phyloP scores from a whole-genome alignment of 2,888 invertebrate genomes.

The Liodrosophila aerea region DNA sequence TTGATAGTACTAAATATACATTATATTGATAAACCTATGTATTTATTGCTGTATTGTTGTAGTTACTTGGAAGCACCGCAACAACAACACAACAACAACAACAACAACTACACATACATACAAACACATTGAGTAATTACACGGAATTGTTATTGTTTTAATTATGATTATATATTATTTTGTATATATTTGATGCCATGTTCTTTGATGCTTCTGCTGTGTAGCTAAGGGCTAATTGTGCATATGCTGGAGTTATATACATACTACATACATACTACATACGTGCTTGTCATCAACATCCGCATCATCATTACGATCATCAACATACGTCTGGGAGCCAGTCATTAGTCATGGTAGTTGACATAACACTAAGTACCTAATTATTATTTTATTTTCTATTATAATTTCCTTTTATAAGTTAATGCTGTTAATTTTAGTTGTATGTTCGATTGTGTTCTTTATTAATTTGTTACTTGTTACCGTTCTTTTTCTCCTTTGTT shows the following conservation, averaged over 20 bases:
- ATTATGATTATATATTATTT: slow-evolving; percentile 25
- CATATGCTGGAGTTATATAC: slow-evolving; percentile 11
- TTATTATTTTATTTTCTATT: slow-evolving; percentile 13
- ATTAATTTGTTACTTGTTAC: slow-evolving; percentile 50
- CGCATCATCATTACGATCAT: slow-evolving; percentile 12
- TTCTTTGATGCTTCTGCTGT: slow-evolving; percentile 31
- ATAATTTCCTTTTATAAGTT: slow-evolving; percentile 25
- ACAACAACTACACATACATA: slow-evolving; percentile 30
- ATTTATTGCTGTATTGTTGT: slow-evolving; percentile 69
- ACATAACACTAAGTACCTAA: slow-evolving; percentile 44
- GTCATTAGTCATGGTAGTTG: slow-evolving; percentile 42
- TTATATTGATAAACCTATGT: slow-evolving; percentile 53
- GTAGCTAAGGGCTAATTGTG: slow-evolving; percentile 29
- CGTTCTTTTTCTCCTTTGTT: slow-evolving; percentile 15
- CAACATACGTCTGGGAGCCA: slow-evolving; percentile 23
- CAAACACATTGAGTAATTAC: slow-evolving; percentile 24
- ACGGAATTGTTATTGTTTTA: slow-evolving; percentile 39
- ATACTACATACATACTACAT: slow-evolving; percentile 2
- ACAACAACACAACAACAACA: slow-evolving; percentile 23
- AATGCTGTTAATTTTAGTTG: slow-evolving; percentile 20
- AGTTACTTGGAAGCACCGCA: slow-evolving; percentile 50
- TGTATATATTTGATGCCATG: slow-evolving; percentile 31
- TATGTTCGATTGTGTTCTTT: slow-evolving; percentile 15
- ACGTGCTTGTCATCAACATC: slow-evolving; percentile 30
- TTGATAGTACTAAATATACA: slow-evolving; percentile 44